Percentiles rank a stretch among this genome's conserved stretches.
These are phyloP conservation scores for Philhelius pedissequus DNA, from an alignment of 2,888 invertebrate species.

Conservation along the genomic window DNA sequence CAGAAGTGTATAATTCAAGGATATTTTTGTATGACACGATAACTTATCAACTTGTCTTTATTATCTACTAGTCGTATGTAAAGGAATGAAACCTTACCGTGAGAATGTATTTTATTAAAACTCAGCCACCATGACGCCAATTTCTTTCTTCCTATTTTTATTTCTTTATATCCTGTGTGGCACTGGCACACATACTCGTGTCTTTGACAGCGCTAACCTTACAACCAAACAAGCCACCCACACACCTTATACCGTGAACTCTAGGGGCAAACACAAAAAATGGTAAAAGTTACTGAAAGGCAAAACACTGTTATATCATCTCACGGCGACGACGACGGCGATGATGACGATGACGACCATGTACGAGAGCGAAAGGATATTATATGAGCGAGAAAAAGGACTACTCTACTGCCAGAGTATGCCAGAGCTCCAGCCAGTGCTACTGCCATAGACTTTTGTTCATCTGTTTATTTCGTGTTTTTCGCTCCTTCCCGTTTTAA, in stretches of 20 bases:
- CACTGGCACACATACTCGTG: background rate
- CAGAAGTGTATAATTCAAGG: background rate
- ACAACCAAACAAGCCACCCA: slow-evolving; percentile 12
- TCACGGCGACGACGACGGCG: slow-evolving; percentile 6
- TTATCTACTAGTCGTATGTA: slow-evolving; percentile 2
- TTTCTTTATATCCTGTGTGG: slow-evolving; percentile 19
- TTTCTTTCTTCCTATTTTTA: slow-evolving; percentile 1
- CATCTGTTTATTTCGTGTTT: slow-evolving; percentile 49
- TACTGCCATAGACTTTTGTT: slow-evolving; percentile 24
- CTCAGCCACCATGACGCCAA: slow-evolving; percentile 64
- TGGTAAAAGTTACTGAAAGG: slow-evolving; percentile 49
- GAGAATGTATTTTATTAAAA: slow-evolving; percentile 45
- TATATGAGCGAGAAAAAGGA: slow-evolving; percentile 21
- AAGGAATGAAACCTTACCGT: background rate
- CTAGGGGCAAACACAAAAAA: slow-evolving; percentile 13
- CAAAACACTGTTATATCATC: slow-evolving; percentile 67
- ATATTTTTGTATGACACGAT: slow-evolving; percentile 13
- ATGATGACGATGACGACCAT: slow-evolving; percentile 1
- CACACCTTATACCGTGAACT: slow-evolving; percentile 39
- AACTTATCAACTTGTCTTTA: slow-evolving; percentile 23
- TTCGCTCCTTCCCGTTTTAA: slow-evolving; percentile 35
- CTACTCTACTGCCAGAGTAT: slow-evolving; percentile 22
- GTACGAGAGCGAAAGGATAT: slow-evolving; percentile 48
- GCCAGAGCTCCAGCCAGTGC: slow-evolving; percentile 35
- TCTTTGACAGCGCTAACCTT: background rate